Conservation (phyloP, 2,797 vertebrate genomes). For the Spinus pinus region DNA sequence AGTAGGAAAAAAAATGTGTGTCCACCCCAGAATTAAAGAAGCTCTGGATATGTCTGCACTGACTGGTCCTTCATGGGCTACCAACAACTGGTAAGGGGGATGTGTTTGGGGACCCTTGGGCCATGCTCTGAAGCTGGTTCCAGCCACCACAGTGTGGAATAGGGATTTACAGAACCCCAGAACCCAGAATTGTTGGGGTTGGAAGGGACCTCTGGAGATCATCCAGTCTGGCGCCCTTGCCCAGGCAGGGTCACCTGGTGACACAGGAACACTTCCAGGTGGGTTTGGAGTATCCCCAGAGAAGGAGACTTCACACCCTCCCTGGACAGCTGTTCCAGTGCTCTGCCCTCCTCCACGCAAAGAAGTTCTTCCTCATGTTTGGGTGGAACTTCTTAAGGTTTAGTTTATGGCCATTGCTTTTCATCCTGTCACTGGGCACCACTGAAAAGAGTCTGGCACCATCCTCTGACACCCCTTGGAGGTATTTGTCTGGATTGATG, state of each 20-base stretch:
- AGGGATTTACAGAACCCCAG: neutral
- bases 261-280: neutral
- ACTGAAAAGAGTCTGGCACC: neutral
- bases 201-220: neutral
- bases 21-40: neutral
- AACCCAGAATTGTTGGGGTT: neutral
- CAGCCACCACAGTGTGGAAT: fast-evolving
- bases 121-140: neutral
- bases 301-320: neutral
- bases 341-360: neutral
- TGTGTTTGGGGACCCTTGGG: fast-evolving
- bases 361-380: neutral
- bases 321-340: neutral
- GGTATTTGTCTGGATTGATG: neutral
- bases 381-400: neutral
- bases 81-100: neutral
- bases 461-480: neutral
- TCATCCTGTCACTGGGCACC: neutral
- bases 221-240: neutral
- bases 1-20: neutral
- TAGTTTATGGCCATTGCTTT: neutral
- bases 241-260: neutral
- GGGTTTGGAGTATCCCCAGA: neutral
- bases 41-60: neutral
- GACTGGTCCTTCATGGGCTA: neutral